These are phyloP conservation scores for Aethes cnicana DNA, from an alignment of 2,888 invertebrate species.

Conservation along the genomic window DNA sequence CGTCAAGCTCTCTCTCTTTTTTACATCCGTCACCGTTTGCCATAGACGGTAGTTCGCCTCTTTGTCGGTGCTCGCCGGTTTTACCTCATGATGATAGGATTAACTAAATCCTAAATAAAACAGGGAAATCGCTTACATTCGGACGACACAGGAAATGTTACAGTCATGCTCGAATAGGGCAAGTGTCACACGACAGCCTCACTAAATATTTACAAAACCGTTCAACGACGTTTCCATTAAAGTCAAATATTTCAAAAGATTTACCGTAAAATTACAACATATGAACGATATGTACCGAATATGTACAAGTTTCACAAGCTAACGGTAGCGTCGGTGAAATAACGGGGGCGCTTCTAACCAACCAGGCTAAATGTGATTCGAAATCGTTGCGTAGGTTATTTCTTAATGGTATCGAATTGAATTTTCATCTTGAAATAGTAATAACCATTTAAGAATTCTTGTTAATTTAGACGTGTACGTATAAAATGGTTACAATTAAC, in stretches of 20 bases:
- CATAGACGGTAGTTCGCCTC: too few species aligned
- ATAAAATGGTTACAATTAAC: too few species aligned
- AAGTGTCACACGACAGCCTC: conserved; percentile 26
- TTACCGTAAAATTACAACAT: conserved; percentile 34
- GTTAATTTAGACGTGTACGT: not conserved
- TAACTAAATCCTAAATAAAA: too few species aligned
- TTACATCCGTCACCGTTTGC: too few species aligned
- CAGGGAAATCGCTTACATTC: conserved; percentile 1
- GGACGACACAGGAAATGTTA: conserved; percentile 4
- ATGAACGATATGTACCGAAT: conserved; percentile 24
- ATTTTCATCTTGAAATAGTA: conserved; percentile 34
- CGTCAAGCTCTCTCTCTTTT: too few species aligned
- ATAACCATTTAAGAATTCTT: not conserved
- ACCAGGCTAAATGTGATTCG: conserved; percentile 39
- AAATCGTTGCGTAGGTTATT: conserved; percentile 41
- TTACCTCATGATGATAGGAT: too few species aligned
- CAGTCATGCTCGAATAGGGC: conserved; percentile 18
- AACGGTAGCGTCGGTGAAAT: conserved; percentile 51
- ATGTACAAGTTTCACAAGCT: conserved; percentile 45
- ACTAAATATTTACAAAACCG: conserved; percentile 31
- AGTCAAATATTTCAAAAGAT: conserved; percentile 34
- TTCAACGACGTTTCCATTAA: conserved; percentile 35
- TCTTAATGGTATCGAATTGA: conserved; percentile 46
- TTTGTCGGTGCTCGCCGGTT: too few species aligned
- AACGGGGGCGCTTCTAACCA: conserved; percentile 52